phyloP scores from a whole-genome alignment of 2,888 invertebrate species.

The Ypsolopha scabrella region DNA sequence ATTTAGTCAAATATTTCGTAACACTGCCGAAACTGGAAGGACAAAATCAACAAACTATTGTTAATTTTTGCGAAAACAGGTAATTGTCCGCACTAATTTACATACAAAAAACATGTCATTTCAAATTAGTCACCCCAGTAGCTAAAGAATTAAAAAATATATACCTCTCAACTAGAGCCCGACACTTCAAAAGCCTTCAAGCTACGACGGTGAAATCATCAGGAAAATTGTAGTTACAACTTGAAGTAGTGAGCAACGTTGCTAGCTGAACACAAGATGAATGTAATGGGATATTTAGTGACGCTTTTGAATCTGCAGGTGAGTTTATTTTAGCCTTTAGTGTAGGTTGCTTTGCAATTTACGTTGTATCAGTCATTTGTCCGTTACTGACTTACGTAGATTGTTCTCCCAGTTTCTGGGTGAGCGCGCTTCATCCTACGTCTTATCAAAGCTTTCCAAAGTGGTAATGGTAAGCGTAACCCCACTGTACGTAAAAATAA shows the following conservation, averaged over 20 bases:
- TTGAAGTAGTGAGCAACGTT: too few species aligned
- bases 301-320: conserved; percentile 30
- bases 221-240: conserved; percentile 5
- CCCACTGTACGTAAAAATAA: too few species aligned
- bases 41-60: too few species aligned
- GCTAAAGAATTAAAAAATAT: conserved; percentile 29
- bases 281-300: conserved; percentile 24
- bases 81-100: conserved; percentile 25
- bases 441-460: too few species aligned
- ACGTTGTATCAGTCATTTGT: too few species aligned
- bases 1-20: too few species aligned
- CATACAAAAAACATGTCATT: conserved; percentile 28
- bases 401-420: too few species aligned
- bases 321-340: conserved; percentile 9
- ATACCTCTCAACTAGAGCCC: conserved; percentile 6
- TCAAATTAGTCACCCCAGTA: conserved; percentile 25
- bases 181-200: conserved; percentile 13
- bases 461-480: too few species aligned
- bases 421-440: too few species aligned
- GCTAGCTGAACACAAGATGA: conserved; percentile 16
- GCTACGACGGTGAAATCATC: conserved; percentile 10
- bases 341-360: too few species aligned
- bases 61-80: background rate
- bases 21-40: too few species aligned
- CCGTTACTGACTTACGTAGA: too few species aligned